A percentile compares a stretch with the other conserved stretches of the same genome.
phyloP scores from a whole-genome alignment of 2,113 vertebrate genomes.

The Anolis sagrei region DNA sequence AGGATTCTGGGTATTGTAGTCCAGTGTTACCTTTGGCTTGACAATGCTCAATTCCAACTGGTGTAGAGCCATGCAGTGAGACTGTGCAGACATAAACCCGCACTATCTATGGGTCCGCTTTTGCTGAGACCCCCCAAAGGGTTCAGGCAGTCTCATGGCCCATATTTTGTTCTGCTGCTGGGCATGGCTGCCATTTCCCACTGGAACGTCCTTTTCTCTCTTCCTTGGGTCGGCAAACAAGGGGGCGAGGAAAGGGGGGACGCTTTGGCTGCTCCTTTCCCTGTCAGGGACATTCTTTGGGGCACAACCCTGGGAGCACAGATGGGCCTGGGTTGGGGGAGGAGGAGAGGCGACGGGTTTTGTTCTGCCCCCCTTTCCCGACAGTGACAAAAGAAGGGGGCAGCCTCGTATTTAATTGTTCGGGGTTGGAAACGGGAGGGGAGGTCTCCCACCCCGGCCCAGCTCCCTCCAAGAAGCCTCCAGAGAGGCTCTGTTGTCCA shows the following conservation, averaged over 20 bases:
- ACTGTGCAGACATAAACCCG: no score
- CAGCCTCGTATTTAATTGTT: constrained; percentile 64
- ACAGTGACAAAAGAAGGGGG: constrained; percentile 68
- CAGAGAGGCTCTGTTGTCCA: constrained; percentile 72
- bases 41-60: no score
- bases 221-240: not conserved
- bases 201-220: not conserved
- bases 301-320: accelerated
- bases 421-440: constrained; percentile 17
- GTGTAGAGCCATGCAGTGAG: no score
- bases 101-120: no score
- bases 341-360: not conserved
- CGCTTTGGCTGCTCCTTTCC: not conserved
- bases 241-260: not conserved
- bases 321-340: constrained; percentile 43
- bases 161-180: no score
- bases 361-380: not conserved
- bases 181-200: not conserved
- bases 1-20: not conserved
- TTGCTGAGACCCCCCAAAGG: no score
- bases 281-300: constrained; percentile 15
- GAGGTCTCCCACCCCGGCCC: constrained; percentile 27
- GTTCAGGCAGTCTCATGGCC: not conserved
- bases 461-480: constrained; percentile 77
- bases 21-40: not conserved